A percentile compares a stretch with the other conserved stretches of the same genome.
phyloP scores from a whole-genome alignment of 2,113 vertebrate species.

The Pristiophorus japonicus region DNA sequence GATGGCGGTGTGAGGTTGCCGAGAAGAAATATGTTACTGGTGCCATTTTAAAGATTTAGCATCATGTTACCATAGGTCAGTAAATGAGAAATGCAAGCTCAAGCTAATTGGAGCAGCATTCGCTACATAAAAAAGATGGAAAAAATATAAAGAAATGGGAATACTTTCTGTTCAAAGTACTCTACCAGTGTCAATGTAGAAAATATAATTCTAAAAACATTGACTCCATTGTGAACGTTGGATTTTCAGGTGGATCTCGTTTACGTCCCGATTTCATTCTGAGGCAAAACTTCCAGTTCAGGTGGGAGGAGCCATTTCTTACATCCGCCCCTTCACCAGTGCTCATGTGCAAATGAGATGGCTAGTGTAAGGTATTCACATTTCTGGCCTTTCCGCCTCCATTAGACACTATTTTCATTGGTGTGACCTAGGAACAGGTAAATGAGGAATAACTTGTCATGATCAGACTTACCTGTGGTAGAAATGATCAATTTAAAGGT shows the following conservation, averaged over 20 bases:
- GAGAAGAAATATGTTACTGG: slow-evolving; percentile 32
- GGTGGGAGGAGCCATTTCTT: not conserved
- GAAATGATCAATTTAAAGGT: not conserved
- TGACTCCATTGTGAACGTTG: not conserved
- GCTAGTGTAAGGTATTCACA: not conserved
- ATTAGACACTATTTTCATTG: not conserved
- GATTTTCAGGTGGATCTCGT: not conserved
- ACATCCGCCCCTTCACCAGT: not conserved
- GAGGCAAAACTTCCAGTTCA: not conserved
- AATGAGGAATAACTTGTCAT: not conserved
- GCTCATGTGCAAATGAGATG: not conserved
- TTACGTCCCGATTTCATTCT: not conserved
- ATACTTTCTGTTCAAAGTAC: not conserved
- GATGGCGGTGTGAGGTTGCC: slow-evolving; percentile 20
- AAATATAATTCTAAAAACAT: not conserved
- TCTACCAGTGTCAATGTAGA: not conserved
- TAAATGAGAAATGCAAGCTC: not conserved
- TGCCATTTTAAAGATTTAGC: slow-evolving; percentile 29
- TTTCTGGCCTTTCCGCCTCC: not conserved
- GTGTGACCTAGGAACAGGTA: not conserved
- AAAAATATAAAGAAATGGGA: not conserved
- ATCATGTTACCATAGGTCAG: slow-evolving; percentile 19
- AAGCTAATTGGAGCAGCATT: not conserved
- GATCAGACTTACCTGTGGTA: not conserved
- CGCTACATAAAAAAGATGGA: not conserved